Conservation (phyloP, 1,140 invertebrate species). For the Trichonephila inaurata region DNA sequence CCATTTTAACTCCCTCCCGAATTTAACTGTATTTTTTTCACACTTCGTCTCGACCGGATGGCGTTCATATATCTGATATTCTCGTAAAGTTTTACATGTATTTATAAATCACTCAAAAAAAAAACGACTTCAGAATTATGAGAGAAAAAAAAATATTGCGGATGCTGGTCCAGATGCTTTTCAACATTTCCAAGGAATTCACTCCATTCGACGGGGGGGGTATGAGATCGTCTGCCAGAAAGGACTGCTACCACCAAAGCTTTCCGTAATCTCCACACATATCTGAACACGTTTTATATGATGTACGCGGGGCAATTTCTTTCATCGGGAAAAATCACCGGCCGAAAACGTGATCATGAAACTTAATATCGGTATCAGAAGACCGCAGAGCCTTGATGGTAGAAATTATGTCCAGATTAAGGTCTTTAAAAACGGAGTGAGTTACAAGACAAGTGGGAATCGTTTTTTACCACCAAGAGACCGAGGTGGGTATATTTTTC, state of each 20-base stretch:
- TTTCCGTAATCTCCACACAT: neutral
- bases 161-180: too few species aligned
- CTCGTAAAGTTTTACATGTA: too few species aligned
- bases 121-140: too few species aligned
- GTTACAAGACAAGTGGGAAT: neutral
- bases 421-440: conserved; percentile 11
- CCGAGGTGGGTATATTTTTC: neutral
- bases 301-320: neutral
- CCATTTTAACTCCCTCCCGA: too few species aligned
- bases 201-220: neutral
- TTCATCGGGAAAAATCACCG: neutral
- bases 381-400: neutral
- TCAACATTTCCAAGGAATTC: neutral
- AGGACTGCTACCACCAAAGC: neutral
- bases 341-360: neutral
- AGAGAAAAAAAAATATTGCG: too few species aligned
- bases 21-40: too few species aligned
- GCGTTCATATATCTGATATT: too few species aligned
- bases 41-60: too few species aligned
- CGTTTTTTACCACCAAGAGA: neutral
- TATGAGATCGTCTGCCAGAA: neutral
- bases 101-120: too few species aligned
- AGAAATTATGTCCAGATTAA: conserved; percentile 18
- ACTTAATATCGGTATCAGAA: conserved; percentile 7
- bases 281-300: conserved; percentile 7